Percentiles rank a stretch among this genome's conserved stretches.
Evolutionary conservation across 1,140 invertebrate species (phyloP).

Genomic region (Brachionus koreanus): DNA sequence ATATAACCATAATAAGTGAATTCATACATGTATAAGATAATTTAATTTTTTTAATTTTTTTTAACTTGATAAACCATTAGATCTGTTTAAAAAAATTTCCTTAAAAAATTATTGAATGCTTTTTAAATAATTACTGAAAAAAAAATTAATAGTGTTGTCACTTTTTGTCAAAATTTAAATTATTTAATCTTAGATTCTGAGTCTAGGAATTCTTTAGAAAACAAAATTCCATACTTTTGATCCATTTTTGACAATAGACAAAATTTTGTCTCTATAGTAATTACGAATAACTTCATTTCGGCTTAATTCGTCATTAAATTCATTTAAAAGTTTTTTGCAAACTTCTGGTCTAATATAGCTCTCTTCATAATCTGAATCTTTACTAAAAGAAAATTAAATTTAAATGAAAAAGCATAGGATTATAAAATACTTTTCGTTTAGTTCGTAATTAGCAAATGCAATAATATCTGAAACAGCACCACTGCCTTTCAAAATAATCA

Average conservation of each 20-base stretch:
- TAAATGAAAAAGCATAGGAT: neutral
- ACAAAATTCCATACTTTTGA: slow-evolving; percentile 47
- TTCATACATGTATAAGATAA: no score
- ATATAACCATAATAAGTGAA: no score
- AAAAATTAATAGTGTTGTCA: no score
- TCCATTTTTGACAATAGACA: slow-evolving; percentile 52
- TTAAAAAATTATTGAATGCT: no score
- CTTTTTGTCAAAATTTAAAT: no score
- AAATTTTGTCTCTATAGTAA: slow-evolving; percentile 54
- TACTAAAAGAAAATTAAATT: slow-evolving; percentile 33
- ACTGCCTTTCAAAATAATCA: slow-evolving; percentile 57
- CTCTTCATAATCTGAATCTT: slow-evolving; percentile 53
- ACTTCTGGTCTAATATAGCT: slow-evolving; percentile 58
- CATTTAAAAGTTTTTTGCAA: slow-evolving; percentile 52
- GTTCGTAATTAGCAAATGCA: slow-evolving; percentile 56
- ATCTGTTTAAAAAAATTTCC: no score
- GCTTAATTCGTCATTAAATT: slow-evolving; percentile 43
- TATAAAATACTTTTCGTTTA: slow-evolving; percentile 50
- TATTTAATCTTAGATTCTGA: neutral
- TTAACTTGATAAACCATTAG: no score
- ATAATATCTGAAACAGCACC: slow-evolving; percentile 58
- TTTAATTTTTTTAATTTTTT: no score
- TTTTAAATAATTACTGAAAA: no score
- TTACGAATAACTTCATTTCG: slow-evolving; percentile 50
- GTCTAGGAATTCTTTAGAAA: neutral